Evolutionary conservation across 2,797 vertebrate species (phyloP), one percentile per base, ranked within the genome.

Genomic region (Lerista edwardsae): DNA sequence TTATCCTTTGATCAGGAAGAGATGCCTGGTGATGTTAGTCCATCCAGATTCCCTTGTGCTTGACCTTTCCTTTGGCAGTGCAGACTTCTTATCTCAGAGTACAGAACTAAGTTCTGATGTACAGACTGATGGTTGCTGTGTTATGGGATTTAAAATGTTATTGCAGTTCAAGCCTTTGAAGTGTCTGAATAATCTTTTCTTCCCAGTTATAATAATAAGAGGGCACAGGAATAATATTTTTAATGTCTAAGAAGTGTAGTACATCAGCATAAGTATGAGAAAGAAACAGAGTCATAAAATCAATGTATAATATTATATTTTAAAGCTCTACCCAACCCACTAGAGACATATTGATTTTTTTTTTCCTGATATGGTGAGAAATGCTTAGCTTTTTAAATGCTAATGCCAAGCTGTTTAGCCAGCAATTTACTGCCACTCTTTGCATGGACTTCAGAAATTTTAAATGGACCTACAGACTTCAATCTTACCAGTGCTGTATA

Each of bases 181-280:
- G 23, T 29, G 15, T 59, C 88, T 84, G 84, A 91, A 88, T 92
- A 79, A 85, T 93, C 86, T 89, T 91, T 91, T 82, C 83, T 80
- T 6, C 41, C 72, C 74, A 39, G 77, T 88, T 91, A 47, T 62
- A 89, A 90, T 88, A 92, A 89, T 1, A 79, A 5, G 0, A 90
- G 77, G 91, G 57, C 14, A 39, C 27, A 84, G 76, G 59, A 90
- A 84, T 86, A 90, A 84, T 89, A 79, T 72, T 91, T 87, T 87
- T 90, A 91, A 89, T 88, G 89, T 34, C 75, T 90, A 91, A 94
- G 62, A 90, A 94, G 94, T 0, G 51, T 85, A 92, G 61, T 72
- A 79, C 80, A 92, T 79, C 88, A 76, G 64, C 65, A 79, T 86
- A 87, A 83, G 64, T 25, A 72, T 68, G 41, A 86, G 88, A 90